Evolutionary conservation across 1,140 invertebrate species (phyloP).

Genomic region (Proctacanthus coquilletti): DNA sequence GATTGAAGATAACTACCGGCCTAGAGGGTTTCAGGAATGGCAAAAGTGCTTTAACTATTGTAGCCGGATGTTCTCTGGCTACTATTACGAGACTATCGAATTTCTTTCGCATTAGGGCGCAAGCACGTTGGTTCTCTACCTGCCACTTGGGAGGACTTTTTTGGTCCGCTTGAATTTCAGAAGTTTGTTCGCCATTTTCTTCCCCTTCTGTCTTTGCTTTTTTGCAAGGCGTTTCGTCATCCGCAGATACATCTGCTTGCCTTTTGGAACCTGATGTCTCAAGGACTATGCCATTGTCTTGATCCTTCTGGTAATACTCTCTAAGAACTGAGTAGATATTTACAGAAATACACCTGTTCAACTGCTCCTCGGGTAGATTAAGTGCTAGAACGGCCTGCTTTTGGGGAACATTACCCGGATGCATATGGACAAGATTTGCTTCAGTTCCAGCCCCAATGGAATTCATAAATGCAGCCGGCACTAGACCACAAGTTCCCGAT

Average conservation of each 20-base stretch:
- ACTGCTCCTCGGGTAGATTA: slow-evolving; percentile 53
- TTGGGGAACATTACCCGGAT: slow-evolving; percentile 61
- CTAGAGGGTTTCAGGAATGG: slow-evolving; percentile 58
- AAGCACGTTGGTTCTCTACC: slow-evolving; percentile 44
- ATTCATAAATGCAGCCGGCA: slow-evolving; percentile 66
- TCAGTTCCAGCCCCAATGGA: slow-evolving; percentile 44
- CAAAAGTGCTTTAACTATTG: slow-evolving; percentile 57
- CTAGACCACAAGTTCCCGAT: slow-evolving; percentile 65
- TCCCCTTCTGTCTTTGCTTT: slow-evolving; percentile 29
- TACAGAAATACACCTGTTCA: slow-evolving; percentile 45
- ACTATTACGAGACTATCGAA: slow-evolving; percentile 67
- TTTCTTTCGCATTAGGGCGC: slow-evolving; percentile 38
- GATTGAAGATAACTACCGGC: slow-evolving; percentile 71
- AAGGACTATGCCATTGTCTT: slow-evolving; percentile 11
- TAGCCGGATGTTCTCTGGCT: slow-evolving; percentile 69
- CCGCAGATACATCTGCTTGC: slow-evolving; percentile 6
- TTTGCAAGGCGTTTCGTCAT: slow-evolving; percentile 5
- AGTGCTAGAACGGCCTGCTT: slow-evolving; percentile 60
- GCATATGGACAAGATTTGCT: slow-evolving; percentile 56
- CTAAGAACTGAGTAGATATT: slow-evolving; percentile 58
- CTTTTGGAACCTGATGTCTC: slow-evolving; percentile 6
- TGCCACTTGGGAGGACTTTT: slow-evolving; percentile 39
- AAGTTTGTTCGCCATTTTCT: slow-evolving; percentile 11
- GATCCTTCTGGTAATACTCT: slow-evolving; percentile 40
- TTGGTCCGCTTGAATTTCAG: slow-evolving; percentile 7